These are phyloP conservation scores for Melanargia galathea DNA, from an alignment of 2,888 invertebrate genomes.

Conservation along the genomic window DNA sequence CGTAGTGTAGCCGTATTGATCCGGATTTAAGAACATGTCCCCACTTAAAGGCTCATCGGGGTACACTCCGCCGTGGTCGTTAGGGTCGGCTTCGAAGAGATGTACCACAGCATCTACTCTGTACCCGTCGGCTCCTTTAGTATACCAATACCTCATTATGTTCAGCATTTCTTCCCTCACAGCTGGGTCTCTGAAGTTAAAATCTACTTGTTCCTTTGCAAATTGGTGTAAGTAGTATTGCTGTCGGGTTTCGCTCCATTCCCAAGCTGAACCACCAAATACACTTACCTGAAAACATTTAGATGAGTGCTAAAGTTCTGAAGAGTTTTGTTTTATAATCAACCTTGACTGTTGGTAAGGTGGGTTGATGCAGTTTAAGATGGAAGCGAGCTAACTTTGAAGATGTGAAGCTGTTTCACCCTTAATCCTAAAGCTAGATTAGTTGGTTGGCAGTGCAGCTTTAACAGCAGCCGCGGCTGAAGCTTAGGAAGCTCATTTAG, in stretches of 20 bases:
- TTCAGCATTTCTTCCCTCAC: conserved; percentile 78
- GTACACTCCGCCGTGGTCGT: conserved; percentile 55
- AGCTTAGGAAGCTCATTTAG: no score
- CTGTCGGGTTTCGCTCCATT: conserved; percentile 81
- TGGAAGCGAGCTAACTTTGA: no score
- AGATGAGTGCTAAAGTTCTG: background rate
- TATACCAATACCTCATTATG: conserved; percentile 87
- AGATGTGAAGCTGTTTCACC: no score
- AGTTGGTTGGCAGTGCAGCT: no score
- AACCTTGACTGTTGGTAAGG: no score
- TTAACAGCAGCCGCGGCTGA: no score
- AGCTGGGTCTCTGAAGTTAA: conserved; percentile 84
- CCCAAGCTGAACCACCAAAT: conserved; percentile 86
- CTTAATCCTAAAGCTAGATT: no score
- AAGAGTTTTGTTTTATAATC: no score
- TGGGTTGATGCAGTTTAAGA: no score
- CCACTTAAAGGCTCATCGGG: conserved; percentile 77
- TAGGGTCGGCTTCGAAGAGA: conserved; percentile 74
- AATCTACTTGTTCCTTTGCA: conserved; percentile 83
- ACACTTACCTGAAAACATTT: conserved; percentile 60
- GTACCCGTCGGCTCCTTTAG: conserved; percentile 88
- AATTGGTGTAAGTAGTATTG: conserved; percentile 88
- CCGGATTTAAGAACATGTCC: conserved; percentile 62
- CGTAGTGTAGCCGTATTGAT: conserved; percentile 77
- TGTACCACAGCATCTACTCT: conserved; percentile 85